These are phyloP conservation scores for Lithosia quadra DNA, from an alignment of 2,888 invertebrate species.

Conservation along the genomic window DNA sequence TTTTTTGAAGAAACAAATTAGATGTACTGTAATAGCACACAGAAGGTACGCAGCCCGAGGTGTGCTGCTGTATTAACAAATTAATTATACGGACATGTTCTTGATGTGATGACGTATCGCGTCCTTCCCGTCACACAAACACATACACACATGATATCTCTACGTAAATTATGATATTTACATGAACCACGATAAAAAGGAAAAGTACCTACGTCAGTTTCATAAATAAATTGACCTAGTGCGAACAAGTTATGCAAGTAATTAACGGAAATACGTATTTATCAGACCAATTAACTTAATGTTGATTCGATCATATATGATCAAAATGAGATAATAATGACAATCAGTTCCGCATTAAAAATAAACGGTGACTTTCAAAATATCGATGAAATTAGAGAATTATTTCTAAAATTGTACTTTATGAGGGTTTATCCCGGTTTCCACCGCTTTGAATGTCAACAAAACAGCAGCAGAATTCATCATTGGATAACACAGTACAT, in stretches of 20 bases:
- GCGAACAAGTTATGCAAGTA: not conserved
- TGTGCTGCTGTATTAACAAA: not conserved
- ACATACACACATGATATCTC: not conserved
- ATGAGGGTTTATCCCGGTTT: too few relatives aligned
- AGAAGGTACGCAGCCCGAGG: too few relatives aligned
- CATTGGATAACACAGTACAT: too few relatives aligned
- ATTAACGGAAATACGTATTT: not conserved
- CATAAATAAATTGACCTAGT: not conserved
- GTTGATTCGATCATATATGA: not conserved
- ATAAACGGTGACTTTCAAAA: not conserved
- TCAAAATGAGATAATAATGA: not conserved
- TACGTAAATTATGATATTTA: not conserved
- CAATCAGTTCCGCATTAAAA: not conserved
- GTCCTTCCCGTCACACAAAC: not conserved
- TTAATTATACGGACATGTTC: not conserved
- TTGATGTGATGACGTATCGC: slow-evolving; percentile 1
- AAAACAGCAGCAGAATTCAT: too few relatives aligned
- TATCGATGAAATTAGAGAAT: not conserved
- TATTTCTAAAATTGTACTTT: not conserved
- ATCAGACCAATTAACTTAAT: not conserved
- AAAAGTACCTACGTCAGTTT: slow-evolving; percentile 1
- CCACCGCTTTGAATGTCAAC: too few relatives aligned
- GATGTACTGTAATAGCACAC: not conserved
- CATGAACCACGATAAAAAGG: not conserved
- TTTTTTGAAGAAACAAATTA: too few relatives aligned